A percentile compares a stretch with the other conserved stretches of the same genome.
These are phyloP conservation scores for Chymomyza caudatula DNA, from an alignment of 2,888 invertebrate genomes.

Conservation along the genomic window DNA sequence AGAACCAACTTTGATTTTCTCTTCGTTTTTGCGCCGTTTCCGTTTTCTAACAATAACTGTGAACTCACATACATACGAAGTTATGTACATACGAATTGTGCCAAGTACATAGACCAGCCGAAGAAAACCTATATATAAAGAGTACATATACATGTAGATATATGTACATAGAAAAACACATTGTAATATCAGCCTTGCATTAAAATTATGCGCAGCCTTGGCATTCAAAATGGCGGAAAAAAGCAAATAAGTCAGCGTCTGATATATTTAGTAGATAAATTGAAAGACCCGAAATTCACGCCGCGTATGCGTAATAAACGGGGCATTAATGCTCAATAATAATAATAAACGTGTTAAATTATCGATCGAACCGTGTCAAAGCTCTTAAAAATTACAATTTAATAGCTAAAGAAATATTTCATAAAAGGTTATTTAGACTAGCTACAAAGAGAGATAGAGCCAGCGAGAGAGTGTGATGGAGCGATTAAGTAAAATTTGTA, in stretches of 20 bases:
- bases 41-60: conserved; percentile 54
- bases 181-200: conserved; percentile 57
- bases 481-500: too few species aligned
- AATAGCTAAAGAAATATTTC: neutral
- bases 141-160: neutral
- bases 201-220: conserved; percentile 54
- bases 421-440: too few species aligned
- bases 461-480: too few species aligned
- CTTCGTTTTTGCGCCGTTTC: conserved; percentile 45
- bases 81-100: neutral
- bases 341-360: too few species aligned
- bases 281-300: conserved; percentile 21
- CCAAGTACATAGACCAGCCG: neutral
- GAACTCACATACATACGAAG: neutral
- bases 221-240: conserved; percentile 13
- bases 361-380: conserved; percentile 48
- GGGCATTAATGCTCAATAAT: conserved; percentile 48
- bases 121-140: neutral
- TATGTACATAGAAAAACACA: neutral
- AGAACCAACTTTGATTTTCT: conserved; percentile 30
- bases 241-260: conserved; percentile 45
- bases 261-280: conserved; percentile 51
- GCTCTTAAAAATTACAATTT: conserved; percentile 15
- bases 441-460: too few species aligned
- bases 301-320: conserved; percentile 63